Percentiles rank a stretch among this genome's conserved stretches.
These are phyloP conservation scores for Conus ventricosus DNA, from an alignment of 1,140 invertebrate species.

Conservation along the genomic window DNA sequence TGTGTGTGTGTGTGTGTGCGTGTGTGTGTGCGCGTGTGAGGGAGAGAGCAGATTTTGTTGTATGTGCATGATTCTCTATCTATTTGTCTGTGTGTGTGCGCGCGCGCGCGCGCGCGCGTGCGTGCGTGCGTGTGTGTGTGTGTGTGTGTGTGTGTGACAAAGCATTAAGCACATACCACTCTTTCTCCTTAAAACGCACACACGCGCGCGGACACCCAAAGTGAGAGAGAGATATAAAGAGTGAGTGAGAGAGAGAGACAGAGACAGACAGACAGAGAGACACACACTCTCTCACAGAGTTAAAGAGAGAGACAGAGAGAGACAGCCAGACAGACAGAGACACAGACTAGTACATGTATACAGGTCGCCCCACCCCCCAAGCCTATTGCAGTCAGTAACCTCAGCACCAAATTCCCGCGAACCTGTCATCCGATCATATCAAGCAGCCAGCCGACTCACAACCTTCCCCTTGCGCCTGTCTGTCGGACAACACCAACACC, in stretches of 20 bases:
- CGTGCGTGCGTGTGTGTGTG: background rate
- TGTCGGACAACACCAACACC: background rate
- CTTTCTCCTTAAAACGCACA: no score
- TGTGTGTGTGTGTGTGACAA: background rate
- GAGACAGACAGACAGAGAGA: no score
- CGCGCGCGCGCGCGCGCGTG: background rate
- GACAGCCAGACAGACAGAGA: background rate
- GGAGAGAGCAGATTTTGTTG: no score
- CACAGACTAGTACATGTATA: background rate
- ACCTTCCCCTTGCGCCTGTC: no score
- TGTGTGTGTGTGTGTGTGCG: background rate
- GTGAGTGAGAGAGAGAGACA: background rate
- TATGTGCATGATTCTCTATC: no score
- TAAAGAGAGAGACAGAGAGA: background rate
- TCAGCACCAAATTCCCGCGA: no score
- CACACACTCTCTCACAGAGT: background rate
- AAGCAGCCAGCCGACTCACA: no score
- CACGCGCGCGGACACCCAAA: no score
- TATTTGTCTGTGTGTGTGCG: background rate
- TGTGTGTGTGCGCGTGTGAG: no score
- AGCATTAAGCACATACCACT: no score
- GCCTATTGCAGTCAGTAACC: no score
- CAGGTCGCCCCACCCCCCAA: background rate
- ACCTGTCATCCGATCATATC: no score
- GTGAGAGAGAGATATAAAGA: background rate